Evolutionary conservation across 2,797 vertebrate genomes (phyloP), one percentile per base, ranked within the genome.

Genomic region (Ispidina lecontei): DNA sequence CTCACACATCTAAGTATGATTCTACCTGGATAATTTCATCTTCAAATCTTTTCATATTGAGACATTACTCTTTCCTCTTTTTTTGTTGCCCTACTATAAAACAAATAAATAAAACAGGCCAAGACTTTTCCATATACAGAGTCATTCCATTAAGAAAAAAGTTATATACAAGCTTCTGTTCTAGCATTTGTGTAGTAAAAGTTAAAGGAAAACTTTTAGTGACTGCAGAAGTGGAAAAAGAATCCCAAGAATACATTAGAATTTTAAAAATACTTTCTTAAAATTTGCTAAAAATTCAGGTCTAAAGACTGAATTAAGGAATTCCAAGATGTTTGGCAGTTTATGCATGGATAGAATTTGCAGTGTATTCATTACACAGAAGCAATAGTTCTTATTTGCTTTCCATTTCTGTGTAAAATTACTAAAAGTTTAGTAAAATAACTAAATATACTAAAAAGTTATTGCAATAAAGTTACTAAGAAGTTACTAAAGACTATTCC

Each of bases 391-490:
- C 35, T 19, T 80, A 74, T 65, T 84, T 83, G 47, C 3, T 83
- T 94, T 80, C 90, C 39, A 87, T 64, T 94, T 92, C 91, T 84
- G 71, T 31, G 54, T 39, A 39, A 37, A 37, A 37, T 37, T 37
- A 14, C 37, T 37, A 14, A 35, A 11, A 37, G 6, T 14, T 37
- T 37, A 37, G 37, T 37, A 37, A 37, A 37, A 37, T 37, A 37
- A 37, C 37, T 37, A 37, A 14, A 37, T 37, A 14, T 37, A 37
- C 13, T 37, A 37, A 37, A 37, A 37, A 14, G 13, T 14, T 37
- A 37, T 37, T 37, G 37, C 13, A 37, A 13, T 37, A 37, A 37
- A 37, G 37, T 37, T 37, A 37, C 37, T 37, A 37, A 37, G 37
- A 37, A 37, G 37, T 56, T 90, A 90, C 75, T 81, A 94, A 94